phyloP scores from a whole-genome alignment of 2,113 vertebrate species.

The Xenopus tropicalis region DNA sequence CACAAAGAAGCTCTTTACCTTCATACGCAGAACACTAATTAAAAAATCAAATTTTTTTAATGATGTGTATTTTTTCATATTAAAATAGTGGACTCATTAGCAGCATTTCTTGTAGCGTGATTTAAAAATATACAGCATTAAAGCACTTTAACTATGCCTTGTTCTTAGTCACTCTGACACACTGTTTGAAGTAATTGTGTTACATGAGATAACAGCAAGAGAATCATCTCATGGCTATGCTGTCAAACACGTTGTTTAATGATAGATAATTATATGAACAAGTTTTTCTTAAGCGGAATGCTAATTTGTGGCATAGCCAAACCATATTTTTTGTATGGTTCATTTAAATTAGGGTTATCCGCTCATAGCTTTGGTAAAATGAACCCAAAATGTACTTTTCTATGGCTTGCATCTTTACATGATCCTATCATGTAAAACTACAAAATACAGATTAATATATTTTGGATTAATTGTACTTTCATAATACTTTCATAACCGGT shows the following conservation, averaged over 20 bases:
- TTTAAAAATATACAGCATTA: slow-evolving; percentile 83
- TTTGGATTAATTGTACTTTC: no score
- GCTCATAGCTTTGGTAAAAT: no score
- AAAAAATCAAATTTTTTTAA: slow-evolving; percentile 74
- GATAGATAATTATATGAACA: slow-evolving; percentile 72
- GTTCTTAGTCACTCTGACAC: slow-evolving; percentile 86
- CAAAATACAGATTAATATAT: no score
- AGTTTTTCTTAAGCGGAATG: slow-evolving; percentile 74
- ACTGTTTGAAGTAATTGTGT: slow-evolving; percentile 85
- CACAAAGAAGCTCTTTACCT: slow-evolving; percentile 68
- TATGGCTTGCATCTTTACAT: no score
- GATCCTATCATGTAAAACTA: no score
- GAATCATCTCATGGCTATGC: slow-evolving; percentile 69
- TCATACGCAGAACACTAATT: slow-evolving; percentile 74
- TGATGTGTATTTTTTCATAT: slow-evolving; percentile 54
- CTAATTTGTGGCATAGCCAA: slow-evolving; percentile 63
- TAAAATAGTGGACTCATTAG: slow-evolving; percentile 84
- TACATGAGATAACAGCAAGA: slow-evolving; percentile 76
- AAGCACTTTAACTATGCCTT: slow-evolving; percentile 80
- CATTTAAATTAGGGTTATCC: no score
- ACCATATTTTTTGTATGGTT: no score
- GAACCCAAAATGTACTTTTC: no score
- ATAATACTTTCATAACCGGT: no score
- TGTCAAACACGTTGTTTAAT: slow-evolving; percentile 74
- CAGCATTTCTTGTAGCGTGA: slow-evolving; percentile 76